A percentile compares a stretch with the other conserved stretches of the same genome.
Conservation (phyloP, 2,888 invertebrate genomes). For the Podabrus alpinus region DNA sequence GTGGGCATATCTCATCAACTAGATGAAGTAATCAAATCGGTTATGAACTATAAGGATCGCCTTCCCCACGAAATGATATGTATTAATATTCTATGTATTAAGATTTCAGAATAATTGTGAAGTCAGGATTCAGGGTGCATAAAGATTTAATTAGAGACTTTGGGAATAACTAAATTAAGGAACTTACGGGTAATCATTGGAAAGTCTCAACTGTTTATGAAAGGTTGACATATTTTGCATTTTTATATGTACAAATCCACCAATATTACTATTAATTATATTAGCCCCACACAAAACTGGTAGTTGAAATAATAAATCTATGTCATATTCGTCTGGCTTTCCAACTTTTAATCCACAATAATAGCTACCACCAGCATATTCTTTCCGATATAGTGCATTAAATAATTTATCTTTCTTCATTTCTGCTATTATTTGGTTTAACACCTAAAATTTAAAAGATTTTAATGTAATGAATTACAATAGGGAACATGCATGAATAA, state of each 20-base stretch:
- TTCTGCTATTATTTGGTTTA: slow-evolving; percentile 36
- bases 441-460: slow-evolving; percentile 33
- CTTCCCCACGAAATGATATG: too few relatives aligned
- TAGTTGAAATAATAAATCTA: slow-evolving; percentile 62
- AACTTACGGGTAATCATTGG: neutral
- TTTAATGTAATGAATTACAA: neutral
- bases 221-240: slow-evolving; percentile 36
- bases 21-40: too few relatives aligned
- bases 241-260: slow-evolving; percentile 58
- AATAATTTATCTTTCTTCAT: slow-evolving; percentile 49
- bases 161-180: neutral
- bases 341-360: slow-evolving; percentile 65
- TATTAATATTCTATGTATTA: too few relatives aligned
- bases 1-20: too few relatives aligned
- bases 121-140: too few relatives aligned
- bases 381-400: slow-evolving; percentile 40
- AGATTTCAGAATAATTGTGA: too few relatives aligned
- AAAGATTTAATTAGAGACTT: too few relatives aligned
- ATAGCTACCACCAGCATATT: slow-evolving; percentile 63
- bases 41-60: too few relatives aligned
- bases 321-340: slow-evolving; percentile 64
- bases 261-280: slow-evolving; percentile 39
- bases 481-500: too few relatives aligned
- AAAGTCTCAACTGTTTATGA: neutral
- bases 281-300: slow-evolving; percentile 55